These are phyloP conservation scores for Dendrolimus punctatus DNA, from an alignment of 1,140 invertebrate genomes.

Conservation along the genomic window DNA sequence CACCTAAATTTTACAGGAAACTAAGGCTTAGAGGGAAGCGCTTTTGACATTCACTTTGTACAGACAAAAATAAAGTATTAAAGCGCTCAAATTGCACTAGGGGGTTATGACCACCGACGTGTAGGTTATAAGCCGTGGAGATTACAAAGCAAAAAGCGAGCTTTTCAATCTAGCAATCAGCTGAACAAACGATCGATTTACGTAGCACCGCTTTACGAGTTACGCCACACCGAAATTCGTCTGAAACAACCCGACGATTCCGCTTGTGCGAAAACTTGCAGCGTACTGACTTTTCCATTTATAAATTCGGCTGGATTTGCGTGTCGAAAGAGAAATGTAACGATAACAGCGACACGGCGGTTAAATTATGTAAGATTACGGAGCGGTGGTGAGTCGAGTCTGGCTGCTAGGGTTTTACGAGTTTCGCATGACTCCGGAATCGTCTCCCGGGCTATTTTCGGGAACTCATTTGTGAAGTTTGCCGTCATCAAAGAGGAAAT, in stretches of 20 bases:
- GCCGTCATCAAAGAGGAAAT: constrained; percentile 43
- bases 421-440: constrained; percentile 50
- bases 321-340: constrained; percentile 53
- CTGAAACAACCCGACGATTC: constrained; percentile 35
- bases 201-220: constrained; percentile 44
- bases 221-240: constrained; percentile 28
- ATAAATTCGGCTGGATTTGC: constrained; percentile 44
- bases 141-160: constrained; percentile 34
- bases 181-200: constrained; percentile 56
- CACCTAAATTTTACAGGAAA: too few relatives aligned
- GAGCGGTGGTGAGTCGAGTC: constrained; percentile 28
- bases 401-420: constrained; percentile 53
- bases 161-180: constrained; percentile 55
- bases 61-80: too few relatives aligned
- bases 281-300: constrained; percentile 44
- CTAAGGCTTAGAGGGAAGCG: too few relatives aligned
- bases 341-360: constrained; percentile 37
- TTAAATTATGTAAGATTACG: constrained; percentile 46
- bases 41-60: too few relatives aligned
- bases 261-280: constrained; percentile 36
- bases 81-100: too few relatives aligned
- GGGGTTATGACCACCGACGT: background rate
- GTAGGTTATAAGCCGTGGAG: constrained; percentile 14
- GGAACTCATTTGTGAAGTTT: constrained; percentile 53
- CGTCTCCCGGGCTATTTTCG: constrained; percentile 43